These are phyloP conservation scores for Caenorhabditis remanei DNA, from an alignment of 1,140 invertebrate genomes.

Conservation along the genomic window DNA sequence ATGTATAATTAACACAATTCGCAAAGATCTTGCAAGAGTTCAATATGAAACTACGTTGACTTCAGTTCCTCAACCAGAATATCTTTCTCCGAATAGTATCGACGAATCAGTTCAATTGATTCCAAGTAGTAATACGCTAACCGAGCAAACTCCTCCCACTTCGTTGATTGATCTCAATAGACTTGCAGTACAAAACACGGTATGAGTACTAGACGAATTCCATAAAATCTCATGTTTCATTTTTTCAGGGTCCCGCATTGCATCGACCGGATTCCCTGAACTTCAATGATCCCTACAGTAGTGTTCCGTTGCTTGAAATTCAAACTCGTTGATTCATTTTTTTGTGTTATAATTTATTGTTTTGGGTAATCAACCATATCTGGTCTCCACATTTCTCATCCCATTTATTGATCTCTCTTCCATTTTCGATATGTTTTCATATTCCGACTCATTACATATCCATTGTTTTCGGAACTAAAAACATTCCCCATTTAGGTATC, in stretches of 20 bases:
- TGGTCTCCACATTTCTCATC: background rate
- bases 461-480: background rate
- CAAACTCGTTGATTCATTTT: background rate
- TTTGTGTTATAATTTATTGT: slow-evolving; percentile 1
- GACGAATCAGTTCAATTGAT: slow-evolving; percentile 8
- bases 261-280: slow-evolving; percentile 31
- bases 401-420: slow-evolving; percentile 5
- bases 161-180: slow-evolving; percentile 8
- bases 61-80: slow-evolving; percentile 26
- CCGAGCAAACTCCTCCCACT: slow-evolving; percentile 4
- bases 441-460: slow-evolving; percentile 44
- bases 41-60: slow-evolving; percentile 11
- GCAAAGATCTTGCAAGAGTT: slow-evolving; percentile 16
- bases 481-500: slow-evolving; percentile 31
- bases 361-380: slow-evolving; percentile 14
- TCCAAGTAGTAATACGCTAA: background rate
- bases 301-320: slow-evolving; percentile 28
- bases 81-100: background rate
- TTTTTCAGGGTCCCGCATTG: slow-evolving; percentile 22
- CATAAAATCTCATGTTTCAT: no score
- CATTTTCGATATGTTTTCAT: background rate
- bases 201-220: background rate
- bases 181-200: slow-evolving; percentile 32
- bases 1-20: background rate
- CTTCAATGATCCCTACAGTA: slow-evolving; percentile 31